These are phyloP conservation scores for Onychomys arenicola DNA, from an alignment of 2,797 vertebrate species.

Conservation along the genomic window DNA sequence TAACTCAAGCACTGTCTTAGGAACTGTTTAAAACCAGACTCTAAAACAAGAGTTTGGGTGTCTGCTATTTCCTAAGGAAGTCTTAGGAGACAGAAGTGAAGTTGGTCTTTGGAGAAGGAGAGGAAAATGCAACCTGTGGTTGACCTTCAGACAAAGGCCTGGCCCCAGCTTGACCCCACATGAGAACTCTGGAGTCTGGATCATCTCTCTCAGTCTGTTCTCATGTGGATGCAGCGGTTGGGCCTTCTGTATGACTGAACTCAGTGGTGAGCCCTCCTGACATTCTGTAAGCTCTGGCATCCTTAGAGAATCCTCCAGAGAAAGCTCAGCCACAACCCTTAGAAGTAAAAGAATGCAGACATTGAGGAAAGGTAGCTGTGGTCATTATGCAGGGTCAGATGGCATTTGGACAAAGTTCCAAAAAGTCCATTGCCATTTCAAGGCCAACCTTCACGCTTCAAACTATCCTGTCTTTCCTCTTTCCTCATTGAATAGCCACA, in stretches of 20 bases:
- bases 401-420: not conserved
- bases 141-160: not conserved
- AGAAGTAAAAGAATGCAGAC: not conserved
- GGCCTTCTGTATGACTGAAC: not conserved
- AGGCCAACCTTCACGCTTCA: not conserved
- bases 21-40: not conserved
- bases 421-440: not conserved
- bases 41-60: not conserved
- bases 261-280: not conserved
- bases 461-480: not conserved
- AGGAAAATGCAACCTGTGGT: not conserved
- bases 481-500: not conserved
- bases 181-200: not conserved
- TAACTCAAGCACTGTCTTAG: not conserved
- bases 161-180: too few relatives aligned
- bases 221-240: not conserved
- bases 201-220: not conserved
- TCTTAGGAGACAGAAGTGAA: not conserved
- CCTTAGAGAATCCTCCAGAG: not conserved
- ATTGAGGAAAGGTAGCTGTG: fast-evolving
- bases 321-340: not conserved
- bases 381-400: not conserved
- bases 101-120: not conserved
- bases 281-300: not conserved
- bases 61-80: not conserved